Conservation (phyloP, 2,888 invertebrate species). For the Orchesella flavescens region DNA sequence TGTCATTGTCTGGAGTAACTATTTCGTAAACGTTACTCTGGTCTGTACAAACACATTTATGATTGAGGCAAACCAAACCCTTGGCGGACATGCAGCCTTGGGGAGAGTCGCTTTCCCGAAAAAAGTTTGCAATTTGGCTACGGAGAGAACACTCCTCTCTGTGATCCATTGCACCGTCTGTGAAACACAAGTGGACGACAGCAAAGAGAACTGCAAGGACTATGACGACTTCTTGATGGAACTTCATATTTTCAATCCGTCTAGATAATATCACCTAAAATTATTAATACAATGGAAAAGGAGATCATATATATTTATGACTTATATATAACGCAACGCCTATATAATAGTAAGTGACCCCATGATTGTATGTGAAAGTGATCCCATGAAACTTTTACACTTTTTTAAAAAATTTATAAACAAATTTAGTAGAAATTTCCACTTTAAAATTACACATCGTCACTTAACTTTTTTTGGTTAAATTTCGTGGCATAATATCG, state of each 20-base stretch:
- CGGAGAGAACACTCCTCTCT: conserved; percentile 61
- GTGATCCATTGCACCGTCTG: conserved; percentile 50
- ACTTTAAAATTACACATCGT: no score
- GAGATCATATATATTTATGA: no score
- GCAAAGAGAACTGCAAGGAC: conserved; percentile 34
- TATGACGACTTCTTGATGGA: conserved; percentile 15
- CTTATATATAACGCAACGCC: no score
- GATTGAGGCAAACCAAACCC: conserved; percentile 63
- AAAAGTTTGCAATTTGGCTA: conserved; percentile 64
- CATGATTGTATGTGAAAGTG: no score
- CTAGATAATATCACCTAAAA: neutral
- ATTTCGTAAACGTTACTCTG: conserved; percentile 63
- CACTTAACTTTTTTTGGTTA: no score
- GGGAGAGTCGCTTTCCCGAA: conserved; percentile 60
- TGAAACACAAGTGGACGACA: conserved; percentile 30
- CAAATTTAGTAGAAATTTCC: no score
- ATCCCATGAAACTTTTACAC: no score
- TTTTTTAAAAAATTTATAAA: no score
- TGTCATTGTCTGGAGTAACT: conserved; percentile 34
- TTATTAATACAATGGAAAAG: neutral
- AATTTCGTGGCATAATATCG: no score
- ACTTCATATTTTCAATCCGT: conserved; percentile 30
- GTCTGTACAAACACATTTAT: conserved; percentile 66
- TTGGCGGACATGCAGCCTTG: conserved; percentile 64
- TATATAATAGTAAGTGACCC: no score